Evolutionary conservation across 2,888 invertebrate genomes (phyloP), one percentile per base, ranked within the genome.

Genomic region (Ormyrus pomaceus): DNA sequence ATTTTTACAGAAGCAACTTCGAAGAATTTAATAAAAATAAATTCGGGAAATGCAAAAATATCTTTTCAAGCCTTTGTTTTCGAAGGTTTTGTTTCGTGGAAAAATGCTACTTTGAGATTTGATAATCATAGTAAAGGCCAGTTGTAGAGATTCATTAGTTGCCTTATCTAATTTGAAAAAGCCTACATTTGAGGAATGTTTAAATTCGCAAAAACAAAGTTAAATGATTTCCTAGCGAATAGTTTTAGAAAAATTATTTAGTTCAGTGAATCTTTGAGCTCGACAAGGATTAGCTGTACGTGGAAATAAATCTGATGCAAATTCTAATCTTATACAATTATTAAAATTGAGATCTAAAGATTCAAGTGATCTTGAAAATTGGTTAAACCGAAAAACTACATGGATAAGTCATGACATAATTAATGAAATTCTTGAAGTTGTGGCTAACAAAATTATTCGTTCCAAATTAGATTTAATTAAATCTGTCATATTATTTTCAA

Each of bases 391-490:
- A 53, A 53, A 53, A 53, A 53, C 13, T 13, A 13, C 13, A 13
- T 13, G 13, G 13, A 13, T 13, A 13, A 59, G 2, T 59, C 59
- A 59, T 59, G 59, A 19, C 19, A 59, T 56, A 56, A 56, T 56
- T 8, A 56, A n/a, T n/a, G n/a, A n/a, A 56, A 6, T 11, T 11
- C n/a, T n/a, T n/a, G 56, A 56, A 56, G 5, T 56, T n/a, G 2
- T 56, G 11, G n/a, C 56, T 11, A 56, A 56, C 11, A 56, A 56
- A n/a, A 56, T 56, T 56, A 56, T 56, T 11, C 56, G 56, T 56
- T 6, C 11, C 19, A 59, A 74, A 55, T 51, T 76, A 65, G 61
- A 71, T 66, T 13, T 45, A 55, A 61, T 76, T 6, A 66, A 66
- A 13, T 64, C 13, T 6, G 62, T 53, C 7, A 64, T 62, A 45